A percentile compares a stretch with the other conserved stretches of the same genome.
Evolutionary conservation across 2,797 vertebrate genomes (phyloP).

Genomic region (Pantherophis alleghaniensis): DNA sequence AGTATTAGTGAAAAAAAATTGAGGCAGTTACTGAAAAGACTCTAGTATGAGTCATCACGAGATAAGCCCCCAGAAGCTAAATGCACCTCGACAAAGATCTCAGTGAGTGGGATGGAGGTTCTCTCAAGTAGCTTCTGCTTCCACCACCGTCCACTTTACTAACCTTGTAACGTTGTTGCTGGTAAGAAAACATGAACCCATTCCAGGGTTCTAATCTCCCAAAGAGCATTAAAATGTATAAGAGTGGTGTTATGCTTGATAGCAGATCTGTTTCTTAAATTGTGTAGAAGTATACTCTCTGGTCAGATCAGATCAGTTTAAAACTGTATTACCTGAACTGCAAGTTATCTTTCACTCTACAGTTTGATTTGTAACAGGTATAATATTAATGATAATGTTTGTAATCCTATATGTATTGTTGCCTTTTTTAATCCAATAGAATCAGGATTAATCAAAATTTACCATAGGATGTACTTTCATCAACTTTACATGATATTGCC

Average conservation of each 20-base stretch:
- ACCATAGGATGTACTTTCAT: neutral
- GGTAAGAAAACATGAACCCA: neutral
- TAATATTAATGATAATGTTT: neutral
- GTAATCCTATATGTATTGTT: neutral
- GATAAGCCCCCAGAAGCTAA: neutral
- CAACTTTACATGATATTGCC: neutral
- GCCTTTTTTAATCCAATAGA: neutral
- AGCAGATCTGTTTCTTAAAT: neutral
- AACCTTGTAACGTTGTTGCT: neutral
- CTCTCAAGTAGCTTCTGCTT: neutral
- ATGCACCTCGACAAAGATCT: neutral
- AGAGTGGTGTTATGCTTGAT: neutral
- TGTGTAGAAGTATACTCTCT: accelerated
- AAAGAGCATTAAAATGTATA: neutral
- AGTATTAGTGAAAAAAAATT: neutral
- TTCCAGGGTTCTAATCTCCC: neutral
- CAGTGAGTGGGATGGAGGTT: neutral
- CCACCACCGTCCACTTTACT: neutral
- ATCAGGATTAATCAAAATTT: neutral
- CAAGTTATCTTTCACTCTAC: neutral
- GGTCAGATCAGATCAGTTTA: neutral
- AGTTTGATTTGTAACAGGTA: neutral
- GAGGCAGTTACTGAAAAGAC: neutral
- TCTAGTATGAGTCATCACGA: neutral
- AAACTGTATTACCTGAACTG: neutral